Percentiles rank a stretch among this genome's conserved stretches.
Conservation (phyloP, 2,888 invertebrate genomes). For the Sphaerophoria taeniata region DNA sequence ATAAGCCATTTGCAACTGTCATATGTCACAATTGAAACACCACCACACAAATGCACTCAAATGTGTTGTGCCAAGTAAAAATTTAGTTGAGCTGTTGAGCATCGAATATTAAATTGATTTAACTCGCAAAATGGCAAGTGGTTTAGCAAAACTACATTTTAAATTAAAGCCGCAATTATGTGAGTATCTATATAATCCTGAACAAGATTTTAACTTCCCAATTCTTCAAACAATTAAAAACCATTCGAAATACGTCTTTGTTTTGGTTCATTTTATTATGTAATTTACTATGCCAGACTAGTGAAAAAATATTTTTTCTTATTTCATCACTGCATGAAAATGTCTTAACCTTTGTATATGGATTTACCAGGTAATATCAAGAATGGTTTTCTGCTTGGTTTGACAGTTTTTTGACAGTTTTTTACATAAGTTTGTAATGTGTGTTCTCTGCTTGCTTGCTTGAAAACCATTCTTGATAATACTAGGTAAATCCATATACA, state of each 20-base stretch:
- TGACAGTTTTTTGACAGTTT: too few species aligned
- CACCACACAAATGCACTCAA: background rate
- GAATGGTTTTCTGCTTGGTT: too few species aligned
- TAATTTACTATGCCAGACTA: slow-evolving; percentile 59
- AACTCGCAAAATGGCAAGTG: slow-evolving; percentile 88
- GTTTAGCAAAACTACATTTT: slow-evolving; percentile 87
- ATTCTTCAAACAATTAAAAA: background rate
- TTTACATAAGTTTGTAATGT: too few species aligned
- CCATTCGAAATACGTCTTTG: background rate
- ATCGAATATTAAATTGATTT: slow-evolving; percentile 18
- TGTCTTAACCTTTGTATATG: too few species aligned
- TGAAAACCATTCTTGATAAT: too few species aligned
- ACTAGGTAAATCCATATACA: too few species aligned
- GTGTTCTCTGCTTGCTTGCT: too few species aligned
- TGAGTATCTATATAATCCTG: slow-evolving; percentile 81
- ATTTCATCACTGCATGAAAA: slow-evolving; percentile 32
- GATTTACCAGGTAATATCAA: too few species aligned
- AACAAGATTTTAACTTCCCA: background rate
- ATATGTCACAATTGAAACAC: background rate
- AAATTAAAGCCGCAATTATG: slow-evolving; percentile 86
- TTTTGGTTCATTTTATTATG: slow-evolving; percentile 60
- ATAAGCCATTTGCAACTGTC: background rate
- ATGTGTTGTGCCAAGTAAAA: slow-evolving; percentile 7
- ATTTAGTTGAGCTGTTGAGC: background rate
- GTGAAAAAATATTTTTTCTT: slow-evolving; percentile 30